phyloP scores from a whole-genome alignment of 2,113 vertebrate genomes.

The Actenoides hombroni region DNA sequence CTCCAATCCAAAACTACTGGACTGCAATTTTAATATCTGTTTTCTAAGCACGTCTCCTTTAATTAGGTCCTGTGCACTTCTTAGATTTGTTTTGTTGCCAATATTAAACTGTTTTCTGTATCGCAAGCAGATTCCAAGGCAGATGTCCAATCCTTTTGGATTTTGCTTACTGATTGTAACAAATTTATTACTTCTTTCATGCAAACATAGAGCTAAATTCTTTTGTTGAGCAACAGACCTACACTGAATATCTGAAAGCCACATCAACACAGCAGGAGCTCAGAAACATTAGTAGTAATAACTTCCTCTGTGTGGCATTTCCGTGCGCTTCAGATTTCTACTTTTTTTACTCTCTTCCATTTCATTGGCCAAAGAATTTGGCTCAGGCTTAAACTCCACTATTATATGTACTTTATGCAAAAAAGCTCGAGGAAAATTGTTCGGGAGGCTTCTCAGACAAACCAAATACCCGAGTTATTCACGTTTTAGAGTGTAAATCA shows the following conservation, averaged over 20 bases:
- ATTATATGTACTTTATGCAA: neutral
- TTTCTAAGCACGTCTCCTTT: conserved; percentile 57
- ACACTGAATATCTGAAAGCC: neutral
- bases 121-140: conserved; percentile 52
- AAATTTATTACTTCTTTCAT: conserved; percentile 43
- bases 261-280: neutral
- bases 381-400: neutral
- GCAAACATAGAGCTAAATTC: conserved; percentile 33
- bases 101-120: conserved; percentile 48
- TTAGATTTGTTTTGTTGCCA: conserved; percentile 53
- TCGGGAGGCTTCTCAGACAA: neutral
- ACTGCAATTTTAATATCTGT: conserved; percentile 13
- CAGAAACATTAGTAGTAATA: neutral
- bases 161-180: conserved; percentile 48
- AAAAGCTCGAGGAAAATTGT: neutral
- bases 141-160: conserved; percentile 60
- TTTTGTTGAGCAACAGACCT: conserved; percentile 50
- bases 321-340: neutral
- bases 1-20: neutral
- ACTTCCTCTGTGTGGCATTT: neutral
- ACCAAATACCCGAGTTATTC: neutral
- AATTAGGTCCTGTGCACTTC: conserved; percentile 43
- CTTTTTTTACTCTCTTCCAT: neutral
- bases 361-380: neutral
- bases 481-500: neutral